Base-by-base conservation (phyloP, 1,140 invertebrate species). In the Calephelis virginiensis region DNA sequence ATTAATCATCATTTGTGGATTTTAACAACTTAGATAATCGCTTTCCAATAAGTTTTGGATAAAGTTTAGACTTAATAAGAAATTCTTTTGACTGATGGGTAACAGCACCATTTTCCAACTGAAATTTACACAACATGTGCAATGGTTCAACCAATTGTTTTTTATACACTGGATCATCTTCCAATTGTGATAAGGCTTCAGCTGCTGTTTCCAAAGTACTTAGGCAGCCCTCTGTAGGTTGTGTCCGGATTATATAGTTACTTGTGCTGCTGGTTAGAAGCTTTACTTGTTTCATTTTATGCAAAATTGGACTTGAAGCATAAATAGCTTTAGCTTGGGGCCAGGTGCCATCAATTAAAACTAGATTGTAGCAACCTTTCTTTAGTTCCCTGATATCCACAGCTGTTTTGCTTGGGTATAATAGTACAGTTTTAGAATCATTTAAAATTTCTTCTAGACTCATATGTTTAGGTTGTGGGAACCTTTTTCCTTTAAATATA, bases 271-370 rank as follows among this genome's bases (percentile, higher is more conserved):
- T 93, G 6, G 93, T 93, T 50, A 96, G 89, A 43, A 98, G 90
- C 89, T 97, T 97, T 2, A 97, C 95, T 79, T 96, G 94, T 72
- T 92, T 93, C 53, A 96, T 80, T 60, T 86, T 89, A 76, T 94
- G 94, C 49, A 97, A 83, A 43, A 93, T 87, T n/a, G 94, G 92
- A 85, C 94, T 96, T 53, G 94, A 94, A 48, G 95, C 93, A 89
- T 95, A 96, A 66, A 97, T 96, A 12, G 95, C 95, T 91, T 97
- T 97, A 10, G 97, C 97, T 92, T 99, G 97, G 13, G 96, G 95
- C 97, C 97, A 99, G 45, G 97, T 99, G 40, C 97, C 97, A 93
- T 99, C 97, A 71, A 99, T 93, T 61, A 99, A 87, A 50, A 99
- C 92, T 48, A 98, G 91, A 88, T 97, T 98, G 77, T 96, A 97